Percentiles rank a stretch among this genome's conserved stretches.
These are phyloP conservation scores for Corbicula japonica DNA, from an alignment of 2,888 invertebrate genomes.

Conservation along the genomic window DNA sequence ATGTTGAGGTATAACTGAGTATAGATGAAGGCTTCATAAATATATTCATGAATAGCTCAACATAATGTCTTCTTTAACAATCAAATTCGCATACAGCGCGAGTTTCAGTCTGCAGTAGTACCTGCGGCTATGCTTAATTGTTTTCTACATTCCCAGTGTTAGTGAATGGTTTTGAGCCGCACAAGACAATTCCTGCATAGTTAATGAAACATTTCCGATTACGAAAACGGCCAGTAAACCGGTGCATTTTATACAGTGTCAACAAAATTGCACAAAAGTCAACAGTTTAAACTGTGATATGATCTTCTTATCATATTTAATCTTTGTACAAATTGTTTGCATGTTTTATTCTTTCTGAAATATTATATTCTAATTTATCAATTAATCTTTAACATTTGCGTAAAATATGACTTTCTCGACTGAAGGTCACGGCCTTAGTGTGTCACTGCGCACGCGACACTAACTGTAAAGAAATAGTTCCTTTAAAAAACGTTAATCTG, in stretches of 20 bases:
- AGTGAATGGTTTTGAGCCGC: too few species aligned
- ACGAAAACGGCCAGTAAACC: too few species aligned
- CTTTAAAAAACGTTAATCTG: conserved; percentile 16
- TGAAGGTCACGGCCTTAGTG: conserved; percentile 23
- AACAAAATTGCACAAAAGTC: conserved; percentile 11
- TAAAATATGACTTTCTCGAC: conserved; percentile 38
- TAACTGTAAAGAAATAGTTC: conserved; percentile 3
- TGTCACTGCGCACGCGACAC: conserved; percentile 36
- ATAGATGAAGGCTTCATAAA: too few species aligned
- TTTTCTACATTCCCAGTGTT: too few species aligned
- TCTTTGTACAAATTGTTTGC: conserved; percentile 20
- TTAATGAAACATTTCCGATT: too few species aligned
- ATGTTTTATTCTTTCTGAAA: conserved; percentile 24
- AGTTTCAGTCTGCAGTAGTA: too few species aligned
- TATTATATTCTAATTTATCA: conserved; percentile 27
- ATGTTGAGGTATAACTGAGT: too few species aligned
- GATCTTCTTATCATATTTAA: conserved; percentile 1
- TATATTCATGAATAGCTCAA: too few species aligned
- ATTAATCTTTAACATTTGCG: conserved; percentile 29
- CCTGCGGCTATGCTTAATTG: too few species aligned
- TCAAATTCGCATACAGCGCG: too few species aligned
- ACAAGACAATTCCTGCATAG: too few species aligned
- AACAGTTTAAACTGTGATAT: conserved; percentile 10
- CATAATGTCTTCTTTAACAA: too few species aligned
- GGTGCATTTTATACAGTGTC: conserved; percentile 8